Base-by-base conservation (phyloP, 2,888 invertebrate genomes). In the Choristoneura rosaceana region DNA sequence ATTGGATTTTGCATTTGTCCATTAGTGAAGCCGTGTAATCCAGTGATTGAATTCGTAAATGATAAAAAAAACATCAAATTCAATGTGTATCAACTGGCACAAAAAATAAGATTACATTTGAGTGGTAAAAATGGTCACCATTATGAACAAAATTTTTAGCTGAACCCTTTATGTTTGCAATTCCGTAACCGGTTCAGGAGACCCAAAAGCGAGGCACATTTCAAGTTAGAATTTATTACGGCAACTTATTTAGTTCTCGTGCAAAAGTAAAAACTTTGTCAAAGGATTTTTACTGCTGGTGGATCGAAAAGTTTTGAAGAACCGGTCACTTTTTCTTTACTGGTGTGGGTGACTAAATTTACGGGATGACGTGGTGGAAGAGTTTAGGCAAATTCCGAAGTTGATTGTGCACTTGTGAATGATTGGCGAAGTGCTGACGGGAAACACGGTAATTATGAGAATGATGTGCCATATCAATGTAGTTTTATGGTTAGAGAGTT, bases 171-270 rank as follows among this genome's bases (percentile, higher is more conserved):
- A 38, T 3, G 52, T 65, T 17, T 15, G 64, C 14, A 38, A 43
- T 43, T 12, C 12, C 43, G 17, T 43, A 61, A 61, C 61, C 43
- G 61, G 61, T 61, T 61, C 17, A 12, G 15, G 17, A 61, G 41
- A 25, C 52, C 64, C 64, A 14, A 65, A 38, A 12, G 38, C 64
- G 52, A 65, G 52, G 34, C 9, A 41, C 15, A 17, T 15, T 45
- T 25, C 12, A 64, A 64, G 17, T 43, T 17, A 43, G 43, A 61
- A 61, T 61, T 50, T 52, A 52, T 52, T 15, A 52, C 2, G 15
- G 15, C 15, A 17, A 52, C 9, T 52, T 52, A 15, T 52, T 52
- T 52, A 41, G 60, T 41, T 41, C 38, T 15, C 8, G 34, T 59
- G 34, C n/a, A 59, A n/a, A 15, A 41, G 15, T n/a, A 60, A 8